These are phyloP conservation scores for Catamblyrhynchus diadema DNA, from an alignment of 2,797 vertebrate genomes.

Conservation along the genomic window DNA sequence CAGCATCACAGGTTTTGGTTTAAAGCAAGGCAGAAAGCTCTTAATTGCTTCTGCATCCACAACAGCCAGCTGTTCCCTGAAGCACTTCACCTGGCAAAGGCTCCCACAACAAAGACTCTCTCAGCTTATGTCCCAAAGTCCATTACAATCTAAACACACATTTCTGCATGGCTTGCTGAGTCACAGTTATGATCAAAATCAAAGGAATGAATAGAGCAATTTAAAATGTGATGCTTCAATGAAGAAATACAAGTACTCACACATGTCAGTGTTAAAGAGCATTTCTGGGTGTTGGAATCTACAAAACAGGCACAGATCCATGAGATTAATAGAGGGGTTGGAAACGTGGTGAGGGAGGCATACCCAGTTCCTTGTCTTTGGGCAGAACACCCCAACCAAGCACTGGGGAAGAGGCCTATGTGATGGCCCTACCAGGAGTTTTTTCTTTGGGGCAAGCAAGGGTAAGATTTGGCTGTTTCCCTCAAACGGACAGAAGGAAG, in stretches of 20 bases:
- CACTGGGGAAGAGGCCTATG: not conserved
- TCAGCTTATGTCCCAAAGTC: not conserved
- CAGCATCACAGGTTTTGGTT: not conserved
- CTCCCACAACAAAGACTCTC: not conserved
- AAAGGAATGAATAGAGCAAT: slow-evolving; percentile 23
- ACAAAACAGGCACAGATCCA: not conserved
- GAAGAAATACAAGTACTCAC: slow-evolving; percentile 39
- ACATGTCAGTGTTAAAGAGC: not conserved
- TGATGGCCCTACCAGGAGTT: not conserved
- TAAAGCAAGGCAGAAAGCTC: not conserved
- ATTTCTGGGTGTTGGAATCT: not conserved
- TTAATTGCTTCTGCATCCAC: not conserved
- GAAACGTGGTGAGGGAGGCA: not conserved
- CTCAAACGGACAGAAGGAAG: not conserved
- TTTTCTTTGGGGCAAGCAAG: not conserved
- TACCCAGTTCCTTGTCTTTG: not conserved
- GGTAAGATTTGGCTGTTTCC: not conserved
- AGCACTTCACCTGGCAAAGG: slow-evolving; percentile 1
- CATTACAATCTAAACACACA: not conserved
- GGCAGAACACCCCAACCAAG: not conserved
- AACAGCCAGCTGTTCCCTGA: not conserved
- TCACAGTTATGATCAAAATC: slow-evolving; percentile 16
- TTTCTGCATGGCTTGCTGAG: slow-evolving; percentile 17
- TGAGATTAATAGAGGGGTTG: not conserved
- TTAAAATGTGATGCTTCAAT: slow-evolving; percentile 12